Evolutionary conservation across 1,140 invertebrate genomes (phyloP).

Genomic region (Ips typographus): DNA sequence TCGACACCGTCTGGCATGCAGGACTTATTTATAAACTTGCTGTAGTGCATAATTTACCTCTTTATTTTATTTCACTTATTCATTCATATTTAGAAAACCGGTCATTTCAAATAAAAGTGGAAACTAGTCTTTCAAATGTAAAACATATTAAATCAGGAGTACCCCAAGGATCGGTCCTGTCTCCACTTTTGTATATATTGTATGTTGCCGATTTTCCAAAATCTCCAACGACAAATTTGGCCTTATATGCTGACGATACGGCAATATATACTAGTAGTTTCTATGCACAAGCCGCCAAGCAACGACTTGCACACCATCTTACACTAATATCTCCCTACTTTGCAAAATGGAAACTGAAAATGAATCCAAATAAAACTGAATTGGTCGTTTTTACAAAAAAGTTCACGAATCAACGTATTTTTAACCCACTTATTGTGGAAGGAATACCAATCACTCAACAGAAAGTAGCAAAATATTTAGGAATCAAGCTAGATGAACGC

Average conservation of each 20-base stretch:
- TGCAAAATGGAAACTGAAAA: constrained; percentile 23
- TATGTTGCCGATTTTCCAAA: constrained; percentile 39
- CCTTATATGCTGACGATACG: constrained; percentile 47
- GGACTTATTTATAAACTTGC: constrained; percentile 45
- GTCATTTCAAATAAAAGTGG: constrained; percentile 38
- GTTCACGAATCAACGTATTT: constrained; percentile 2
- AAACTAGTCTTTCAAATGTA: constrained; percentile 25
- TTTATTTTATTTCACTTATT: constrained; percentile 38
- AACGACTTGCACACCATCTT: constrained; percentile 5
- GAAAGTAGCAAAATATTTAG: no score
- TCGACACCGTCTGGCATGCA: constrained; percentile 47
- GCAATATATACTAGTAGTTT: constrained; percentile 39
- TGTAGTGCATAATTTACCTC: constrained; percentile 17
- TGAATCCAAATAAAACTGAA: constrained; percentile 24
- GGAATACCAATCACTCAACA: background rate
- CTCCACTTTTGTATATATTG: constrained; percentile 38
- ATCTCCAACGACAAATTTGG: constrained; percentile 26
- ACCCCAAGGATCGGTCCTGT: constrained; percentile 40
- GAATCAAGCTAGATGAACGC: no score
- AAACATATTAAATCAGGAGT: constrained; percentile 40
- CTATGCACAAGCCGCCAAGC: constrained; percentile 21
- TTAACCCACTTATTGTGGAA: background rate
- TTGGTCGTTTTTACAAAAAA: constrained; percentile 4
- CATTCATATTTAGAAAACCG: constrained; percentile 40
- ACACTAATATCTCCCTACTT: constrained; percentile 11